These are phyloP conservation scores for Aphidius ervi DNA, from an alignment of 1,140 invertebrate genomes.

Conservation along the genomic window DNA sequence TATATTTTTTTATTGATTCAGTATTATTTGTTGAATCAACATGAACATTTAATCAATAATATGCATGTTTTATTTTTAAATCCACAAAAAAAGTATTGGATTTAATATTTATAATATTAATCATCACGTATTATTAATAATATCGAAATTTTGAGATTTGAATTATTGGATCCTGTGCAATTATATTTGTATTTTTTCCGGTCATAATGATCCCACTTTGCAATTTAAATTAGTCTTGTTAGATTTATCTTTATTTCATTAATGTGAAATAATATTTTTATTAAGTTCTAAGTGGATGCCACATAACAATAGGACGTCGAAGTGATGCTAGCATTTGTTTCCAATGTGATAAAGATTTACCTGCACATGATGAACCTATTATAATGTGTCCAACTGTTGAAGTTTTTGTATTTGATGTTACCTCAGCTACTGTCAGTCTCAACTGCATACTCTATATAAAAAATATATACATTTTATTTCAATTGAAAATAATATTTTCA, in stretches of 20 bases:
- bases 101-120: too few relatives aligned
- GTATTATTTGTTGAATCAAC: too few relatives aligned
- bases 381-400: constrained; percentile 69
- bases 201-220: constrained; percentile 22
- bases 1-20: too few relatives aligned
- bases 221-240: constrained; percentile 15
- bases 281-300: constrained; percentile 71
- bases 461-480: not conserved
- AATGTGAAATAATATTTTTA: not conserved
- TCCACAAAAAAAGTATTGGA: too few relatives aligned
- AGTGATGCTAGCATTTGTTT: constrained; percentile 78
- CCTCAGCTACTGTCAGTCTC: constrained; percentile 63
- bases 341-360: constrained; percentile 74
- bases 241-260: constrained; percentile 20
- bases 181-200: not conserved
- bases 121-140: too few relatives aligned
- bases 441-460: constrained; percentile 64
- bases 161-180: too few relatives aligned
- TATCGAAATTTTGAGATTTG: too few relatives aligned
- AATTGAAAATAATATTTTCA: constrained; percentile 12
- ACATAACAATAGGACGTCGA: constrained; percentile 78
- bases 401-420: constrained; percentile 47
- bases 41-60: too few relatives aligned
- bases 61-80: too few relatives aligned
- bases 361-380: constrained; percentile 63